Evolutionary conservation across 2,797 vertebrate species (phyloP), one percentile per base, ranked within the genome.

Genomic region (Lagocephalus sceleratus): DNA sequence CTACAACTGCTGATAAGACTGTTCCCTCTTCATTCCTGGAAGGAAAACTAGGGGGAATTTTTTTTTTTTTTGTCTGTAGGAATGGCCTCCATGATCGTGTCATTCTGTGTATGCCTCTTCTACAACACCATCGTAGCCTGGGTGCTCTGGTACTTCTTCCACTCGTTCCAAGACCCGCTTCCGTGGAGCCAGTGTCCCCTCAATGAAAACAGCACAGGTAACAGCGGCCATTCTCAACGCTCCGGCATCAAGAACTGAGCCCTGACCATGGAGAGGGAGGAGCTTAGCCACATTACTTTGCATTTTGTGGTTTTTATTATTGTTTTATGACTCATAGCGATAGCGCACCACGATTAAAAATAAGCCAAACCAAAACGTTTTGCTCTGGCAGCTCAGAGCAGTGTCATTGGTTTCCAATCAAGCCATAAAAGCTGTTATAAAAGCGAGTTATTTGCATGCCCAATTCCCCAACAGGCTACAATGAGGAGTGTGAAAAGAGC

Each of bases 91-190:
- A 73, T 94, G 89, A 0, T 84, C 0, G 85, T 91, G 39, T 94
- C 93, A 0, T 80, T 94, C 52, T 71, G 94, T 65, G 85, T 94
- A 63, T 22, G 73, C 57, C 20, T 93, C 22, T 96, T 94, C 76
- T 97, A 97, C 78, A 97, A 95, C 74, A 92, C 87, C 0, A 88
- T 97, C 73, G 52, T 97, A 51, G 84, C 89, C 38, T 96, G 94
- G 96, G 93, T 96, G 50, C 82, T 96, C 23, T 96, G 95, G 96
- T 95, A 94, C 73, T 86, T 98, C 26, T 89, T 93, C 61, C 91
- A 95, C 72, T 98, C 94, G 51, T 96, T 97, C 76, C 92, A 94
- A 76, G 54, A 92, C 3, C 95, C 95, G 0, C 83, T 97, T 73
- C 95, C 95, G 2, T 97, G 95, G 95, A 91, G 86, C 5, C 20